These are phyloP conservation scores for Xiphophorus birchmanni DNA, from an alignment of 2,797 vertebrate species.

Conservation along the genomic window DNA sequence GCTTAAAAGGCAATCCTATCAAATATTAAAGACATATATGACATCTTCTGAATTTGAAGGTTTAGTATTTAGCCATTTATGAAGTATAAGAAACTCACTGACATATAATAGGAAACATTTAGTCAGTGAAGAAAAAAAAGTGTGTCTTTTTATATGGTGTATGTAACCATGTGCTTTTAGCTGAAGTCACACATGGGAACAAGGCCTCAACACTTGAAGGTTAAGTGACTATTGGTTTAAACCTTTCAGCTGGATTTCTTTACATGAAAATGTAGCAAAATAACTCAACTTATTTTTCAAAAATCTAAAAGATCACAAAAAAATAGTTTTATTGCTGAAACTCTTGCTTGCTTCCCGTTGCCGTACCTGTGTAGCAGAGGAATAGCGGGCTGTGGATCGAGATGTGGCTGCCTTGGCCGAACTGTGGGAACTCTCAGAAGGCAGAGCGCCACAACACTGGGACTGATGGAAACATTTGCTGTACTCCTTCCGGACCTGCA, in stretches of 20 bases:
- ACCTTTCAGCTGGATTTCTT: constrained; percentile 2
- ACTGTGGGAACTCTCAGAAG: constrained; percentile 92
- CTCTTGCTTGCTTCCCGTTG: background rate
- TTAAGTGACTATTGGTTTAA: background rate
- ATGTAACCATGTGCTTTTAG: background rate
- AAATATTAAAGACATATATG: background rate
- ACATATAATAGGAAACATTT: background rate
- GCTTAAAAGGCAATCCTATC: background rate
- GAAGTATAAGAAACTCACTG: background rate
- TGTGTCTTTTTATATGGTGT: background rate
- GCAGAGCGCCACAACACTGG: constrained; percentile 91
- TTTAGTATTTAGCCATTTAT: background rate
- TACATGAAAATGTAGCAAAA: background rate
- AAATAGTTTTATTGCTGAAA: background rate
- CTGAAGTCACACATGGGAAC: background rate
- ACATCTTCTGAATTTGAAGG: background rate
- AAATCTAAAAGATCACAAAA: background rate
- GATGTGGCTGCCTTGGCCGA: constrained; percentile 92
- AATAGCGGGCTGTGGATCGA: constrained; percentile 94
- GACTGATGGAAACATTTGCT: constrained; percentile 97
- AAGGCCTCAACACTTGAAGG: background rate
- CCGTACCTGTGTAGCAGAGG: constrained; percentile 94
- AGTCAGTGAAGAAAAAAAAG: background rate
- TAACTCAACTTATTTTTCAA: background rate
- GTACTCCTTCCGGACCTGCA: constrained; percentile 96